A percentile compares a stretch with the other conserved stretches of the same genome.
phyloP scores from a whole-genome alignment of 2,113 vertebrate genomes.

The Vidua macroura region DNA sequence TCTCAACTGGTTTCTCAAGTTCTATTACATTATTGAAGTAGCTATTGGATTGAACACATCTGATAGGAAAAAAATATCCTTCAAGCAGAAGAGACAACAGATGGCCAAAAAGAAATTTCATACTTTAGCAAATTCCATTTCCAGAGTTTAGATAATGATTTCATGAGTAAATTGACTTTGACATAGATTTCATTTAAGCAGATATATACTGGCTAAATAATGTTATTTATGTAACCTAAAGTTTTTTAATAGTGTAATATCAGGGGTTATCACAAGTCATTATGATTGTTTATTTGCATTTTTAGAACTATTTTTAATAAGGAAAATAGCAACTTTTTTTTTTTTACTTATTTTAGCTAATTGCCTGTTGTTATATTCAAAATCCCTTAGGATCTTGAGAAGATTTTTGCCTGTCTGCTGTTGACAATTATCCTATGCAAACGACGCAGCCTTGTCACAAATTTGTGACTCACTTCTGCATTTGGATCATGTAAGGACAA shows the following conservation, averaged over 20 bases:
- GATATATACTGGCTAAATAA: not conserved
- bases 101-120: not conserved
- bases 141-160: not conserved
- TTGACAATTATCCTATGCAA: not conserved
- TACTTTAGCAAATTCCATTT: not conserved
- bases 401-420: not conserved
- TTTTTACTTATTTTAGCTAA: not conserved
- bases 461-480: not conserved
- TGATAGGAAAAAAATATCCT: constrained; percentile 7
- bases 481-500: not conserved
- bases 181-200: not conserved
- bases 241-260: not conserved
- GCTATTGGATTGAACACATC: not conserved
- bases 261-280: not conserved
- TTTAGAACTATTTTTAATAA: not conserved
- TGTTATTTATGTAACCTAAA: not conserved
- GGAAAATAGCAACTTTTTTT: not conserved
- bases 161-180: not conserved
- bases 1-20: constrained; percentile 4
- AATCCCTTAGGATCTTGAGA: not conserved
- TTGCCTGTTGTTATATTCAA: not conserved
- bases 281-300: not conserved
- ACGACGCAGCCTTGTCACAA: not conserved
- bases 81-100: not conserved
- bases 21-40: not conserved